phyloP scores from a whole-genome alignment of 1,140 invertebrate genomes.

The Conopomorpha cramerella region DNA sequence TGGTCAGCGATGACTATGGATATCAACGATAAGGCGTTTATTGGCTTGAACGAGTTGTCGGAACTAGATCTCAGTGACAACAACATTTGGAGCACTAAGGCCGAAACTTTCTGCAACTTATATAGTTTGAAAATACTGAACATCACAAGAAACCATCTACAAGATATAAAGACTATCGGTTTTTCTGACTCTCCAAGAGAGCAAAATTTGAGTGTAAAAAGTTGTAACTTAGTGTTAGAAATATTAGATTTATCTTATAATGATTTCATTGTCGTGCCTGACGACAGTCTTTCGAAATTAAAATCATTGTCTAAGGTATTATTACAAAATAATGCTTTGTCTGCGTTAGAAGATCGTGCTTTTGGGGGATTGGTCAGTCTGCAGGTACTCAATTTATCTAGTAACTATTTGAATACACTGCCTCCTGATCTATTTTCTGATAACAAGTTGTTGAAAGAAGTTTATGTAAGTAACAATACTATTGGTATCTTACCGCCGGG shows the following conservation, averaged over 20 bases:
- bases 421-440: slow-evolving; percentile 76
- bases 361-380: slow-evolving; percentile 69
- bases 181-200: slow-evolving; percentile 66
- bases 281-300: slow-evolving; percentile 71
- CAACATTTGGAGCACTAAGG: slow-evolving; percentile 78
- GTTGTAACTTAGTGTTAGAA: slow-evolving; percentile 69
- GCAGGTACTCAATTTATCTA: slow-evolving; percentile 75
- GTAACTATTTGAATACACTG: slow-evolving; percentile 74
- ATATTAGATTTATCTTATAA: slow-evolving; percentile 76
- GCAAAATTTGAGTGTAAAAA: slow-evolving; percentile 54
- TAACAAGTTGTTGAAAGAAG: slow-evolving; percentile 68
- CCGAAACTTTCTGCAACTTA: slow-evolving; percentile 75
- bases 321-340: slow-evolving; percentile 76
- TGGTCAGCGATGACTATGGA: slow-evolving; percentile 81
- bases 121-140: slow-evolving; percentile 72
- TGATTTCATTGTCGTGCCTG: slow-evolving; percentile 69
- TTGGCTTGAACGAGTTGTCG: slow-evolving; percentile 69
- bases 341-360: slow-evolving; percentile 71
- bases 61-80: slow-evolving; percentile 78
- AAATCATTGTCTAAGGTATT: slow-evolving; percentile 67
- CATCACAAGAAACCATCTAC: slow-evolving; percentile 77
- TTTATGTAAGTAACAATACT: slow-evolving; percentile 82
- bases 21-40: slow-evolving; percentile 71
- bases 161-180: slow-evolving; percentile 73
- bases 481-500: slow-evolving; percentile 76